These are phyloP conservation scores for Megaceryle alcyon DNA, from an alignment of 2,797 vertebrate genomes.

Conservation along the genomic window DNA sequence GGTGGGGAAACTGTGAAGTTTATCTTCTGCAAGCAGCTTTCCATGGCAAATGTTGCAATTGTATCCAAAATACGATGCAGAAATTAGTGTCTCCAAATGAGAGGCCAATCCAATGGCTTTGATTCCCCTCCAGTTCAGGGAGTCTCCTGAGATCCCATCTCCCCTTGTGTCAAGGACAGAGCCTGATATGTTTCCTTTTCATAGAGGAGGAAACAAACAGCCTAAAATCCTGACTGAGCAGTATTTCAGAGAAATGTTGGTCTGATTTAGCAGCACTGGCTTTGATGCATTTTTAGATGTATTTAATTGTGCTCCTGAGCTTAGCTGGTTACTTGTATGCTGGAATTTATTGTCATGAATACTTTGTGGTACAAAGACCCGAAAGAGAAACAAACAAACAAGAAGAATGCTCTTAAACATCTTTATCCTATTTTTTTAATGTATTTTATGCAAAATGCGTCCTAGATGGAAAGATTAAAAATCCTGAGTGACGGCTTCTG, in stretches of 20 bases:
- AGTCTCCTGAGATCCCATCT: slow-evolving; percentile 20
- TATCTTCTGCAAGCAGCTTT: slow-evolving; percentile 27
- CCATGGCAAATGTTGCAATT: slow-evolving; percentile 34
- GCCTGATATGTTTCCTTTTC: slow-evolving; percentile 14
- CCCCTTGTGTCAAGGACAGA: slow-evolving; percentile 35
- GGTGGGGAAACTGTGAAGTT: not conserved
- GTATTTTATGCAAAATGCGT: not conserved
- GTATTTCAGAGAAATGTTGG: not conserved
- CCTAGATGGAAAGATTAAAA: not conserved
- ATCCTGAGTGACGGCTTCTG: not conserved
- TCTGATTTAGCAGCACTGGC: not conserved
- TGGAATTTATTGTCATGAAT: not conserved
- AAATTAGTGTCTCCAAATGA: not conserved
- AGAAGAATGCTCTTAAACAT: not conserved
- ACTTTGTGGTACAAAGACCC: not conserved
- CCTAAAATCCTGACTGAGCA: not conserved
- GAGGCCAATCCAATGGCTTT: not conserved
- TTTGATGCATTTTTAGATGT: not conserved
- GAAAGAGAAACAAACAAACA: not conserved
- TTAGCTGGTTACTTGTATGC: not conserved
- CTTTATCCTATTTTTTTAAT: not conserved
- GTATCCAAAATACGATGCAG: not conserved
- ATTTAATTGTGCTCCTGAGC: not conserved
- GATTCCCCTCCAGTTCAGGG: slow-evolving; percentile 12
- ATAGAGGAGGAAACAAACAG: not conserved